Base-by-base conservation (phyloP, 2,888 invertebrate genomes). In the Mythimna impura region DNA sequence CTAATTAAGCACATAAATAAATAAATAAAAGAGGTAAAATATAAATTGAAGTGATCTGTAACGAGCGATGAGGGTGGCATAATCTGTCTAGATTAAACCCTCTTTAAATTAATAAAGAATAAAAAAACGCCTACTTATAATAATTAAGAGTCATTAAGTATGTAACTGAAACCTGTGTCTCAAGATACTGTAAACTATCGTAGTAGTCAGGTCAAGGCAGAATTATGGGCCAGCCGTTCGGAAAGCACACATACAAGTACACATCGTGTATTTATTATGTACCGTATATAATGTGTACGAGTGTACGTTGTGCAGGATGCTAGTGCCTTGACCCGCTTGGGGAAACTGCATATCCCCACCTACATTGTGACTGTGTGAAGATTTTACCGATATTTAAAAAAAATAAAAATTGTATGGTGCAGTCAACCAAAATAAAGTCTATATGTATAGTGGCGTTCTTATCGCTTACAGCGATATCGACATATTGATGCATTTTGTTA, bases 301-400 rank as follows among this genome's bases (percentile, higher is more conserved):
- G 22, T 34, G 4, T 62, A 50, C 50, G 66, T n/a, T 36, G 22
- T 54, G 50, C 57, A 73, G 76, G 66, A 76, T 70, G 70, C 58
- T 14, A 69, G 85, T 71, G 62, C 83, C 76, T 83, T 83, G 83
- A 84, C 82, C 82, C 63, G 73, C 25, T 65, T 54, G 68, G 72
- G 68, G 61, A 85, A 84, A 82, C 63, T 43, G 63, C 22, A 71
- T 66, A 68, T 68, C 60, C 65, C 62, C 8, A 55, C 1, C 9
- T 64, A 55, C 54, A 55, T 30, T 30, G 22, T 36, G 14, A 55
- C 0, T 17, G 47, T 7, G 7, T 47, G 14, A 68, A 52, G 65
- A 60, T 61, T 40, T 57, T 36, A 65, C 67, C 30, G 22, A 12
- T 34, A 3, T 52, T 52, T 60, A 40, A 43, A 1, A 25, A 62